Evolutionary conservation across 1,140 invertebrate species (phyloP).

Genomic region (Drosophila pandora): DNA sequence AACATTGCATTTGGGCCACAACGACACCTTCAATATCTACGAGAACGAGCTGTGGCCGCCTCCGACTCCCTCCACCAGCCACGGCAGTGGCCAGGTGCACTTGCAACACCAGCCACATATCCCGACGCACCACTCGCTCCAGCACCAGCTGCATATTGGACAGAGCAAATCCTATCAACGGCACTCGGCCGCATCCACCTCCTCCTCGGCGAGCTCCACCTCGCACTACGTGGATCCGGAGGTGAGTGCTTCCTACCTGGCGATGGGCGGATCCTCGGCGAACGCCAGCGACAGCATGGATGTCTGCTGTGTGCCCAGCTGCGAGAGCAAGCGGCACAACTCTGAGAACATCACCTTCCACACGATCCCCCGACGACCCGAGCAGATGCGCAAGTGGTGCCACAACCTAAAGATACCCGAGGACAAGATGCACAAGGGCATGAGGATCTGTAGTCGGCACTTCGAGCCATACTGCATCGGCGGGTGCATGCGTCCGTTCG

Average conservation of each 20-base stretch:
- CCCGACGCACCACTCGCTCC: slow-evolving; percentile 30
- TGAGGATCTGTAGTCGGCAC: slow-evolving; percentile 75
- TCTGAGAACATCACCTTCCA: slow-evolving; percentile 78
- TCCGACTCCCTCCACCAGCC: slow-evolving; percentile 44
- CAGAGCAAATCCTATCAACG: slow-evolving; percentile 60
- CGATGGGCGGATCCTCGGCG: slow-evolving; percentile 25
- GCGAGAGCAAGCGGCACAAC: slow-evolving; percentile 77
- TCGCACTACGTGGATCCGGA: slow-evolving; percentile 69
- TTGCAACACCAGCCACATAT: slow-evolving; percentile 47
- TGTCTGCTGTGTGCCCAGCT: slow-evolving; percentile 73
- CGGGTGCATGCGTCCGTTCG: slow-evolving; percentile 81
- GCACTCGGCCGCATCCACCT: slow-evolving; percentile 67
- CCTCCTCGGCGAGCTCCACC: slow-evolving; percentile 65
- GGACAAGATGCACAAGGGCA: slow-evolving; percentile 76
- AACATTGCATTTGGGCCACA: slow-evolving; percentile 75
- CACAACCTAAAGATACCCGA: slow-evolving; percentile 75
- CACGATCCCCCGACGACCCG: slow-evolving; percentile 74
- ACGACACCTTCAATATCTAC: slow-evolving; percentile 79
- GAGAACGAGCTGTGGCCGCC: slow-evolving; percentile 78
- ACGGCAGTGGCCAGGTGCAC: slow-evolving; percentile 29
- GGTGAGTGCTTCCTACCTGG: slow-evolving; percentile 45
- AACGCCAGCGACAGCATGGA: slow-evolving; percentile 73
- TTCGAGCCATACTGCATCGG: slow-evolving; percentile 81
- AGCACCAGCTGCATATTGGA: slow-evolving; percentile 29
- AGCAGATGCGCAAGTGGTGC: slow-evolving; percentile 79